phyloP scores from a whole-genome alignment of 2,888 invertebrate genomes.

The Hofmannophila pseudospretella region DNA sequence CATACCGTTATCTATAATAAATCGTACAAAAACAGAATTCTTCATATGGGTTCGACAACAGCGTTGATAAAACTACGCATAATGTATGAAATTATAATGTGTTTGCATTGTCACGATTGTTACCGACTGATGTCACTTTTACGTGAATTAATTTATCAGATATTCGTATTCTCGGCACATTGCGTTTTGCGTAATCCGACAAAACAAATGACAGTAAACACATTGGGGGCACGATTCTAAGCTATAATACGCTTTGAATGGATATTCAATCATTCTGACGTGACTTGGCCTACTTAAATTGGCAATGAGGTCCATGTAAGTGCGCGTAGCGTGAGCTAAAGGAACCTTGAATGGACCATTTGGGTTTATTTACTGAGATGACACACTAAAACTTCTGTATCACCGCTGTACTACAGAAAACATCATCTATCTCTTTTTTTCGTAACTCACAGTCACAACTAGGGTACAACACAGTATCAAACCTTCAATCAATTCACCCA shows the following conservation, averaged over 20 bases:
- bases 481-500: no score
- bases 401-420: no score
- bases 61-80: constrained; percentile 55
- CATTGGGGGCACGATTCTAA: constrained; percentile 18
- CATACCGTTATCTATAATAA: constrained; percentile 57
- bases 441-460: no score
- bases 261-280: constrained; percentile 32
- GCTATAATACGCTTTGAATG: constrained; percentile 24
- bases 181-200: constrained; percentile 14
- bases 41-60: constrained; percentile 39
- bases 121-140: constrained; percentile 42
- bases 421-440: no score
- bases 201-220: constrained; percentile 22
- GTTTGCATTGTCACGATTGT: constrained; percentile 38
- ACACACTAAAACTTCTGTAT: neutral
- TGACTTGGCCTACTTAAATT: constrained; percentile 34
- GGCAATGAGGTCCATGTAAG: constrained; percentile 12
- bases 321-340: constrained; percentile 13
- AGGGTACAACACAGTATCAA: no score
- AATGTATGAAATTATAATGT: constrained; percentile 58
- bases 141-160: constrained; percentile 25
- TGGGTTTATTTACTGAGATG: neutral
- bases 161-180: constrained; percentile 11
- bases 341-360: constrained; percentile 1
- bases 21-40: constrained; percentile 62